Base-by-base conservation (phyloP, 2,888 invertebrate genomes). In the Watsonalla cultraria region DNA sequence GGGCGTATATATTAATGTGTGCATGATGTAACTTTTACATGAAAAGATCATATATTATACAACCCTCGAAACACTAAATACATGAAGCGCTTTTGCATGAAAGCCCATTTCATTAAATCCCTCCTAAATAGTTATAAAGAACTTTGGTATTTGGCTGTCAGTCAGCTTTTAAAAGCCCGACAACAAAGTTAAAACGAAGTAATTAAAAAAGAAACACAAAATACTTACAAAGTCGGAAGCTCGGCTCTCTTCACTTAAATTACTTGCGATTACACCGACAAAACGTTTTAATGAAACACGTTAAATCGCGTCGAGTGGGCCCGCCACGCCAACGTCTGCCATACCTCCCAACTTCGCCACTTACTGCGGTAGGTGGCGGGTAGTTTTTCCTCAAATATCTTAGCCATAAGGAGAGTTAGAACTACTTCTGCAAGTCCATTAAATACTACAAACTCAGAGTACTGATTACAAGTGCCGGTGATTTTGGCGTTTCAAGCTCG, bases 161-260 rank as follows among this genome's bases (percentile, higher is more conserved):
- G 90, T 90, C 86, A 87, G 86, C 85, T 86, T 89, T 89, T 86
- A 87, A 88, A 85, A 86, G 82, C 82, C 80, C 80, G 77, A 78
- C 87, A 88, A 87, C 89, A 86, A 90, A 90, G 89, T 90, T 90
- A 85, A 88, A 90, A 90, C 89, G 86, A 90, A 88, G 89, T 90
- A 90, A 90, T 89, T 90, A 90, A 90, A 90, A 90, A 90, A 89
- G 89, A 89, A 90, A 89, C 87, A 88, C 88, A 90, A 88, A 90
- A 90, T 90, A 87, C 89, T 90, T 87, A 87, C 86, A 86, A 89
- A 90, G 88, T 90, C 88, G 88, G 90, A 89, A 89, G 88, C 87
- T 82, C 82, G 83, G 84, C 86, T 86, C 88, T 89, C 90, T 89
- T 87, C 89, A 88, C 85, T 90, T 89, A 90, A 90, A 90, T 90